These are phyloP conservation scores for Crocallis elinguaria DNA, from an alignment of 2,888 invertebrate genomes.

Conservation along the genomic window DNA sequence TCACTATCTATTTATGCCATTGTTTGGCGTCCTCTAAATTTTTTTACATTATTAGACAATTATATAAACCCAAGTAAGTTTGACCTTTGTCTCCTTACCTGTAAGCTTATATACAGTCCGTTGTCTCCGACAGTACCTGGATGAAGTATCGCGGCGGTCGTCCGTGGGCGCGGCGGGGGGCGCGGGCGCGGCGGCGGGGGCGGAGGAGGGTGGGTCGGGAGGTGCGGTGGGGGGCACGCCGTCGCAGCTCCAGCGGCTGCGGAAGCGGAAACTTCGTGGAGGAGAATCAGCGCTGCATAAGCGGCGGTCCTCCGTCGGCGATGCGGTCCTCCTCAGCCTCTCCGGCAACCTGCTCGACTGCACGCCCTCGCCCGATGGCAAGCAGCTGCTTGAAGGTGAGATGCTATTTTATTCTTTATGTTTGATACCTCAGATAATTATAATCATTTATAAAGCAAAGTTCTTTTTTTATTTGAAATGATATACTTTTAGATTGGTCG, in stretches of 20 bases:
- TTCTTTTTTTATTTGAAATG: too few relatives aligned
- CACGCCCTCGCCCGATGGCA: slow-evolving; percentile 92
- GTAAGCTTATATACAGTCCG: neutral
- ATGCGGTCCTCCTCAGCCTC: slow-evolving; percentile 92
- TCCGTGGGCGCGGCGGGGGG: slow-evolving; percentile 66
- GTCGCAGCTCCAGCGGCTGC: slow-evolving; percentile 79
- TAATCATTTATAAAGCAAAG: too few relatives aligned
- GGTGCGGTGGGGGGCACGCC: slow-evolving; percentile 59
- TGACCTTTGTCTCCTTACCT: too few relatives aligned
- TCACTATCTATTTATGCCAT: too few relatives aligned
- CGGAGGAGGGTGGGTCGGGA: slow-evolving; percentile 33
- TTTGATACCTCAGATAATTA: too few relatives aligned
- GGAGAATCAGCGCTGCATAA: slow-evolving; percentile 87
- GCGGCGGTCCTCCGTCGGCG: slow-evolving; percentile 93
- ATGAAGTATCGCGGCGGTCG: slow-evolving; percentile 78
- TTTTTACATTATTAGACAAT: too few relatives aligned
- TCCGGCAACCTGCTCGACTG: slow-evolving; percentile 96
- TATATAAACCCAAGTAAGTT: too few relatives aligned
- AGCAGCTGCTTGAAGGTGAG: slow-evolving; percentile 80
- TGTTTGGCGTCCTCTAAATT: too few relatives aligned
- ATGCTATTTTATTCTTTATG: too few relatives aligned
- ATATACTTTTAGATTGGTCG: too few relatives aligned
- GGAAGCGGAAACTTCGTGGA: slow-evolving; percentile 91
- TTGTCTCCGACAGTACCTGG: slow-evolving; percentile 63
- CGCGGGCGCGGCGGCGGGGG: slow-evolving; percentile 36